Evolutionary conservation across 92 coral and sea anemone genomes (phyloP), one percentile per base, ranked within the genome.

Genomic region (Heteractis magnifica): DNA sequence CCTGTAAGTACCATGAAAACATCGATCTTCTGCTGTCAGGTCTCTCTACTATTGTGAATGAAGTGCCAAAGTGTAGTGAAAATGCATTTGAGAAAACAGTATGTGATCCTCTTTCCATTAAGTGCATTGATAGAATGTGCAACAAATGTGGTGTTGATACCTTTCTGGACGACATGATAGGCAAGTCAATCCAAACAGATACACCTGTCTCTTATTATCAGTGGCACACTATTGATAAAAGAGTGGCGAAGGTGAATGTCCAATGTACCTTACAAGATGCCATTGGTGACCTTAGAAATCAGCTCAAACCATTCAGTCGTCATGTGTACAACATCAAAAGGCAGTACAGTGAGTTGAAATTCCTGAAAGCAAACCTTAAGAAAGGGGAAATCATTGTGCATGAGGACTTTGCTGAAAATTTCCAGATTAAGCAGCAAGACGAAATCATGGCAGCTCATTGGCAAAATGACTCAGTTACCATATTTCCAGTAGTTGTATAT

Each of bases 361-460:
- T 72, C 86, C 88, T 82, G 19, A 82, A 90, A 78, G 82, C 81
- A 60, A 80, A 80, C 44, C 76, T 80, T n/a, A 80, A 80, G 65
- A 65, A 70, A 65, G 76, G 84, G 7, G 89, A 88, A 58, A 78
- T 81, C 71, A 91, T 91, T 21, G 64, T 88, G 50, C 85, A 88
- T 76, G 88, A 85, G 79, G 87, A 85, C 55, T 85, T 72, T 73
- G 49, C 90, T 0, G 82, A 90, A 50, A 90, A 87, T 65, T 90
- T 85, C 72, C 87, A 78, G 62, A 18, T 85, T 16, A 91, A 88
- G 77, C 92, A 88, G 6, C 91, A 90, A 52, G 76, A 75, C n/a
- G 85, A 84, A 68, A 55, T 84, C 52, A 91, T 91, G 92, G 89
- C 87, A 20, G 91, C 94, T 12, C 92, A 88, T 44, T 91, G 90